Conservation (phyloP, 2,113 vertebrate genomes). For the Hirundichthys speculiger region DNA sequence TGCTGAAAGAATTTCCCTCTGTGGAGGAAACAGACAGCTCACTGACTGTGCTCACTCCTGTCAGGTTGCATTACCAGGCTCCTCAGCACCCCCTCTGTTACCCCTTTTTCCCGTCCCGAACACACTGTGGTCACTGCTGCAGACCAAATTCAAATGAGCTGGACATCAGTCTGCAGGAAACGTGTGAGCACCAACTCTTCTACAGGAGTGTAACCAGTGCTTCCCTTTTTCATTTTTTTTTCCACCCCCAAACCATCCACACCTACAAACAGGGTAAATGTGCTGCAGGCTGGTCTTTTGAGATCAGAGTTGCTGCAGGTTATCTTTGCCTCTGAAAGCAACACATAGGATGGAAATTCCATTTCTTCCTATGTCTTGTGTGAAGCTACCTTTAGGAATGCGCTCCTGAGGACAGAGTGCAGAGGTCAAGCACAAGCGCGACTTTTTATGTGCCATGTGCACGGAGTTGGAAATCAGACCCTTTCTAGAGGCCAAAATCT, state of each 20-base stretch:
- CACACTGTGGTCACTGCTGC: conserved; percentile 15
- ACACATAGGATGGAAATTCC: conserved; percentile 37
- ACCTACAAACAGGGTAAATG: neutral
- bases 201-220: neutral
- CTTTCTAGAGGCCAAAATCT: conserved; percentile 44
- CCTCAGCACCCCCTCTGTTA: conserved; percentile 36
- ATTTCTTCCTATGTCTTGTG: conserved; percentile 47
- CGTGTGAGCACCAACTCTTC: conserved; percentile 4
- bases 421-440: conserved; percentile 53
- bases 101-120: conserved; percentile 13
- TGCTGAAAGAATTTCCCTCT: conserved; percentile 64
- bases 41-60: conserved; percentile 78
- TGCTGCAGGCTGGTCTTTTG: conserved; percentile 16
- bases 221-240: neutral
- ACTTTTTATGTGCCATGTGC: conserved; percentile 43
- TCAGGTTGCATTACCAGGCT: conserved; percentile 73
- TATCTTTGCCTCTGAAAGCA: conserved; percentile 39
- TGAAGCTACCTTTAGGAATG: conserved; percentile 58
- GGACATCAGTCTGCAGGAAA: conserved; percentile 29
- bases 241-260: neutral
- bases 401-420: conserved; percentile 36
- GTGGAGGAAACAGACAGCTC: conserved; percentile 71
- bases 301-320: conserved; percentile 14
- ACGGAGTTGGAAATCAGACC: conserved; percentile 29
- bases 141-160: conserved; percentile 32